A percentile compares a stretch with the other conserved stretches of the same genome.
These are phyloP conservation scores for Calcarius lapponicus DNA, from an alignment of 2,797 vertebrate species.

Conservation along the genomic window DNA sequence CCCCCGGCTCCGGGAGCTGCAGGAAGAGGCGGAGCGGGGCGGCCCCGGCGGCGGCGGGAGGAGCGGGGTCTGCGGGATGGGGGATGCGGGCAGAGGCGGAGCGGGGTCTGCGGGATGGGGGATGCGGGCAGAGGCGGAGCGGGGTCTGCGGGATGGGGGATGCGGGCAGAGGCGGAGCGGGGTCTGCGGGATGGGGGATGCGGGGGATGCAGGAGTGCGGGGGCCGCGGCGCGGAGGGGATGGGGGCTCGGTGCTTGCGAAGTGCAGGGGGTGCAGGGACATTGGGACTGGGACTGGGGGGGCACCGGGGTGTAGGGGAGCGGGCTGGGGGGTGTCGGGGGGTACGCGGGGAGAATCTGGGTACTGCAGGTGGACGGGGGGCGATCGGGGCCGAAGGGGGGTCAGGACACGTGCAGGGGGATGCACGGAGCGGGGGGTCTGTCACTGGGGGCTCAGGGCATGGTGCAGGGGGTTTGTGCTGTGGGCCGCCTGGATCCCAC, in stretches of 20 bases:
- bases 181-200: no score
- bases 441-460: neutral
- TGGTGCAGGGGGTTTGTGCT: neutral
- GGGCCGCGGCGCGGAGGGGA: neutral
- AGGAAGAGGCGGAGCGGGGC: conserved; percentile 1
- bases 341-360: neutral
- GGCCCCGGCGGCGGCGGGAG: neutral
- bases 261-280: neutral
- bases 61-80: neutral
- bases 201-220: no score
- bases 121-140: no score
- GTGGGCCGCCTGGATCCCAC: no score
- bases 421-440: no score
- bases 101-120: no score
- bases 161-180: no score
- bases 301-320: no score
- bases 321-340: neutral
- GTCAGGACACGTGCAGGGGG: no score
- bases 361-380: neutral
- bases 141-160: no score
- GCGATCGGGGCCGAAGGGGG: neutral
- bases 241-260: no score
- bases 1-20: neutral
- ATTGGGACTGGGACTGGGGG: neutral
- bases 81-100: no score